phyloP scores from a whole-genome alignment of 92 coral and sea anemone species.

The Virgularia gustaviana region DNA sequence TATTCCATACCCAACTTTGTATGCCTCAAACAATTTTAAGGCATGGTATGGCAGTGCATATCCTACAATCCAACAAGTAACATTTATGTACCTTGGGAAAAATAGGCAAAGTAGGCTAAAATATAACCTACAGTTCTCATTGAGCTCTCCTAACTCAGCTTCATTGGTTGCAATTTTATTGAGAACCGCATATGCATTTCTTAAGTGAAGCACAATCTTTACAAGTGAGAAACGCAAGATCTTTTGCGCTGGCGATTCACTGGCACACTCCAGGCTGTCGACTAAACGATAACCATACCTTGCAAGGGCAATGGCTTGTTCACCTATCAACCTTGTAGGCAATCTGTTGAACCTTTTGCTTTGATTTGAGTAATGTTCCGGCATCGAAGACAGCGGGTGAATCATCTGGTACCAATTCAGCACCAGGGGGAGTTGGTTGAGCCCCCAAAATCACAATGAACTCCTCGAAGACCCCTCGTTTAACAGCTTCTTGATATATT shows the following conservation, averaged over 20 bases:
- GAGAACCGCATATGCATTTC: neutral
- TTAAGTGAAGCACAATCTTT: neutral
- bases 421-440: too few relatives aligned
- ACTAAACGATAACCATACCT: neutral
- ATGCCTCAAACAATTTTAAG: conserved; percentile 31
- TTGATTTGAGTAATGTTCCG: neutral
- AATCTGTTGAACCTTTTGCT: neutral
- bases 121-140: conserved; percentile 49
- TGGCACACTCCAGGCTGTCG: neutral
- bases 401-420: too few relatives aligned
- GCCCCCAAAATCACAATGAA: too few relatives aligned
- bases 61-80: conserved; percentile 45
- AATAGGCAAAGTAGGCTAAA: conserved; percentile 49
- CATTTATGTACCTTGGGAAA: conserved; percentile 41
- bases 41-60: conserved; percentile 53
- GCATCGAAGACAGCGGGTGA: too few relatives aligned
- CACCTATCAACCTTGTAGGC: neutral
- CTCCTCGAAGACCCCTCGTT: too few relatives aligned
- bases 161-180: conserved; percentile 43
- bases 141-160: conserved; percentile 35
- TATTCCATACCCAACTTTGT: conserved; percentile 52
- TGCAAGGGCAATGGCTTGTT: neutral
- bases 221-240: neutral
- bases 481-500: too few relatives aligned
- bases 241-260: neutral